These are phyloP conservation scores for Anastrepha obliqua DNA, from an alignment of 1,140 invertebrate species.

Conservation along the genomic window DNA sequence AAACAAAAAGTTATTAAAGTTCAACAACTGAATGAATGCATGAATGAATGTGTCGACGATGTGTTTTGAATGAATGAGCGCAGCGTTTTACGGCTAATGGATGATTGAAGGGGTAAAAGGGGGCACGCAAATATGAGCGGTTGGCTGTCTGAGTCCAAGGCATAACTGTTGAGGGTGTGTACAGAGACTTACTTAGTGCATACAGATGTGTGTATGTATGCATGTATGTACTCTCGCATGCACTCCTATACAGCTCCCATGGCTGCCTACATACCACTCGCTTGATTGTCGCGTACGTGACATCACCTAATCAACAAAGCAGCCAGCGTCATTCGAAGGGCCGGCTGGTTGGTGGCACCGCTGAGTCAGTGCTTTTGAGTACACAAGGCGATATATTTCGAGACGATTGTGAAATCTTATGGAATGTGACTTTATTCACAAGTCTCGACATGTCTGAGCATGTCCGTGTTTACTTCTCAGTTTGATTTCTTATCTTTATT, in stretches of 20 bases:
- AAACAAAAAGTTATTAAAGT: neutral
- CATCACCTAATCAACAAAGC: conserved; percentile 16
- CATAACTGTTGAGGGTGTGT: neutral
- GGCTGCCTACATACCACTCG: neutral
- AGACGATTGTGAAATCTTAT: neutral
- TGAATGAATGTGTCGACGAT: neutral
- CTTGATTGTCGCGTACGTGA: conserved; percentile 26
- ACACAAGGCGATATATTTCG: neutral
- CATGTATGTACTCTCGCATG: too few relatives aligned
- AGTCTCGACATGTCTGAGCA: neutral
- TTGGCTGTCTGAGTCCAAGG: too few relatives aligned
- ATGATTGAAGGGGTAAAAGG: neutral
- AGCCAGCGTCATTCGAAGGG: neutral
- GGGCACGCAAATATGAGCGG: conserved; percentile 1
- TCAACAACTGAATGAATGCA: neutral
- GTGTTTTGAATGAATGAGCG: conserved; percentile 10
- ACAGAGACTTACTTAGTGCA: neutral
- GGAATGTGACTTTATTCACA: conserved; percentile 20
- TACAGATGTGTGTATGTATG: neutral
- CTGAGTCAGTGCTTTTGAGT: conserved; percentile 40
- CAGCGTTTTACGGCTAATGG: neutral
- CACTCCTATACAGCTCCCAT: too few relatives aligned
- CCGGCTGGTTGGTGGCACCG: conserved; percentile 4
- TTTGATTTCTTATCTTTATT: neutral
- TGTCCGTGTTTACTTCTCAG: conserved; percentile 20